These are phyloP conservation scores for Xiphias gladius DNA, from an alignment of 2,113 vertebrate genomes.

Conservation along the genomic window DNA sequence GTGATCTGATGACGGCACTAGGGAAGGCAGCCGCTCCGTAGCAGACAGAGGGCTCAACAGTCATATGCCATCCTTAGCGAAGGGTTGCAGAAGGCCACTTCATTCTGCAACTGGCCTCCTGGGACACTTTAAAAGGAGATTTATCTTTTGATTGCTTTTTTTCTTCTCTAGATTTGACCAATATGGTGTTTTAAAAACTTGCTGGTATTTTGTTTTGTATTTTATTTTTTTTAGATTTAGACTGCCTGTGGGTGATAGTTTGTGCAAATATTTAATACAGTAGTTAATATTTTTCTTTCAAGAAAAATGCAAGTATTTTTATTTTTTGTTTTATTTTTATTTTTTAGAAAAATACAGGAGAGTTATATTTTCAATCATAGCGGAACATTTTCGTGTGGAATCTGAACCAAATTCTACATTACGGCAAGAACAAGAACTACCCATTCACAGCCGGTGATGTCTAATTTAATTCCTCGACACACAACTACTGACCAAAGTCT, in stretches of 20 bases:
- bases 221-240: constrained; percentile 13
- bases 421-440: constrained; percentile 25
- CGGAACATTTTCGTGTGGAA: constrained; percentile 15
- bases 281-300: not conserved
- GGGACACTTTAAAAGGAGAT: constrained; percentile 29
- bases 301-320: not conserved
- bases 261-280: constrained; percentile 8
- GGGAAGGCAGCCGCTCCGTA: constrained; percentile 24
- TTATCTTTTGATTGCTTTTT: not conserved
- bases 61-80: constrained; percentile 16
- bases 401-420: constrained; percentile 6
- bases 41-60: constrained; percentile 11
- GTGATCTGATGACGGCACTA: constrained; percentile 4
- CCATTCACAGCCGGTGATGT: constrained; percentile 2
- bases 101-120: constrained; percentile 17
- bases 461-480: not conserved
- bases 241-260: constrained; percentile 12
- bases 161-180: not conserved
- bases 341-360: not conserved
- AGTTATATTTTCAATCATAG: constrained; percentile 5
- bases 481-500: not conserved
- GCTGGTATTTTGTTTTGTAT: too few species aligned
- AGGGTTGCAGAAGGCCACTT: constrained; percentile 14
- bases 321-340: too few species aligned
- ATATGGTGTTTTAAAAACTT: constrained; percentile 23